Percentiles rank a stretch among this genome's conserved stretches.
These are phyloP conservation scores for Scatophagus argus DNA, from an alignment of 2,113 vertebrate species.

Conservation along the genomic window DNA sequence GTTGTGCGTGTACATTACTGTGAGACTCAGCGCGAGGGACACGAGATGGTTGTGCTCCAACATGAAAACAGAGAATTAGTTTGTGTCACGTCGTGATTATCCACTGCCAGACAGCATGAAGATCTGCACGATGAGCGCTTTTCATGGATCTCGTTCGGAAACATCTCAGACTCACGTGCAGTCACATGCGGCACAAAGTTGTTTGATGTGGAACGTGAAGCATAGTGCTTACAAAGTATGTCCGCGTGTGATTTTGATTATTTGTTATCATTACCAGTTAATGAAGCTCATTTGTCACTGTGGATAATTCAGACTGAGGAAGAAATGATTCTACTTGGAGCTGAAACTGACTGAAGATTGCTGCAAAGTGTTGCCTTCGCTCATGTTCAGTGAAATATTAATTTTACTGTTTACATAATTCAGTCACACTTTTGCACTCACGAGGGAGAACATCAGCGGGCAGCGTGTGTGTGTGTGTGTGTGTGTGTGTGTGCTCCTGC, in stretches of 20 bases:
- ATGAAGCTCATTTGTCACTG: background rate
- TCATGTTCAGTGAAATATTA: conserved; percentile 48
- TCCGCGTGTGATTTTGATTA: background rate
- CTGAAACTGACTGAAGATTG: background rate
- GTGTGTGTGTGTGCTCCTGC: background rate
- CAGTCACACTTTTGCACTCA: conserved; percentile 34
- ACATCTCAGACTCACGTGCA: background rate
- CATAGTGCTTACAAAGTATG: background rate
- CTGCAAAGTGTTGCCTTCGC: background rate
- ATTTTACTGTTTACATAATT: conserved; percentile 59
- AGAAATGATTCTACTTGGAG: background rate
- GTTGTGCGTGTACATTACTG: conserved; percentile 15
- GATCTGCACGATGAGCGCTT: background rate
- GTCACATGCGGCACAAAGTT: background rate
- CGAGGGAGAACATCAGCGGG: conserved; percentile 30
- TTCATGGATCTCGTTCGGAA: background rate
- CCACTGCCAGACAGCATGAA: background rate
- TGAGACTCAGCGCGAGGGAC: conserved; percentile 9
- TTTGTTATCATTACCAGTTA: background rate
- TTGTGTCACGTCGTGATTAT: no score
- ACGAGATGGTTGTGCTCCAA: background rate
- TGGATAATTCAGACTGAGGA: background rate
- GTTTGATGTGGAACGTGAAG: background rate
- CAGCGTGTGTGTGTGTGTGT: background rate
- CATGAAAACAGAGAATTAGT: background rate